Conservation (phyloP, 2,113 vertebrate species). For the Notothenia rossii region DNA sequence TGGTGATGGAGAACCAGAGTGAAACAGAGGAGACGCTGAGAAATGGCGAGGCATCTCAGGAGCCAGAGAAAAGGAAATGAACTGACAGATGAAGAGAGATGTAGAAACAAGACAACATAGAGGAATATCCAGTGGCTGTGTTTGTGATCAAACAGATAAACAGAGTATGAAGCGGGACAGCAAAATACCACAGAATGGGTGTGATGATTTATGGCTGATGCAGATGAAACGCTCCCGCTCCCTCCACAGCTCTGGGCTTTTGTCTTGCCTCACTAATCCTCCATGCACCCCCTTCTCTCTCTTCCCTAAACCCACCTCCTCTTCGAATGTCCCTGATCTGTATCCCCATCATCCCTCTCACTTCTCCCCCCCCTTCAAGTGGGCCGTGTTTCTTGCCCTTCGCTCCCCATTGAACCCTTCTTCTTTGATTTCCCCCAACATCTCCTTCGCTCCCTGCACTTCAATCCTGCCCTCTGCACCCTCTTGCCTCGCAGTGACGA, state of each 20-base stretch:
- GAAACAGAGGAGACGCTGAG: not conserved
- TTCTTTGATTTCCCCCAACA: conserved; percentile 36
- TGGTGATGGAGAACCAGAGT: not conserved
- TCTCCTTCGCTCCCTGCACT: conserved; percentile 39
- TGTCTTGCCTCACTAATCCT: conserved; percentile 74
- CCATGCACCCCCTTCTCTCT: conserved; percentile 39
- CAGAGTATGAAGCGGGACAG: conserved; percentile 15
- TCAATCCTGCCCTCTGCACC: conserved; percentile 44
- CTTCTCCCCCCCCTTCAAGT: conserved; percentile 8
- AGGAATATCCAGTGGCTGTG: conserved; percentile 6
- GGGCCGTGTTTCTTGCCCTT: conserved; percentile 23
- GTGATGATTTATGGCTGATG: conserved; percentile 65
- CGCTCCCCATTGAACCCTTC: conserved; percentile 34
- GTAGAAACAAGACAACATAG: not conserved
- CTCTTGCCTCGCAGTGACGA: conserved; percentile 37
- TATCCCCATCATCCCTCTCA: conserved; percentile 33
- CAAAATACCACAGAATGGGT: conserved; percentile 13
- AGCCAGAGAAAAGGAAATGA: conserved; percentile 2
- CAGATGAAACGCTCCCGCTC: conserved; percentile 57
- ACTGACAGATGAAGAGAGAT: conserved; percentile 16
- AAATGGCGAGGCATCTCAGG: not conserved
- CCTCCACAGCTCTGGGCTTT: conserved; percentile 56
- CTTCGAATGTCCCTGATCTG: conserved; percentile 20
- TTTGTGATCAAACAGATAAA: conserved; percentile 49
- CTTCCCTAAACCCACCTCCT: conserved; percentile 57